Evolutionary conservation across 2,113 vertebrate species (phyloP).

Genomic region (Struthio camelus): DNA sequence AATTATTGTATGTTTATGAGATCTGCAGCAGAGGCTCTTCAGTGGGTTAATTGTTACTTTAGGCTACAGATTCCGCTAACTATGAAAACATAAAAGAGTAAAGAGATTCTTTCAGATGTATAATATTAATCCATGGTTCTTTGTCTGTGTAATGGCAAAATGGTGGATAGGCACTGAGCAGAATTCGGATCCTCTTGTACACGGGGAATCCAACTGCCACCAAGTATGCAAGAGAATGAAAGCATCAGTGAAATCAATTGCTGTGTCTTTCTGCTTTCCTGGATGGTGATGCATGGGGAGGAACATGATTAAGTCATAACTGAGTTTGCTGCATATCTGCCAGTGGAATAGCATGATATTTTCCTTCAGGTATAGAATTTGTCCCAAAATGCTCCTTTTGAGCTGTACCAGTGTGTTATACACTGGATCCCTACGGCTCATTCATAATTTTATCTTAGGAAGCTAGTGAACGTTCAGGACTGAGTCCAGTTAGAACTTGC

Average conservation of each 20-base stretch:
- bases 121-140: not conserved
- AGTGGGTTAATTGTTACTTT: conserved; percentile 44
- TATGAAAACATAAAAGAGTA: not conserved
- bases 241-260: not conserved
- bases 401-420: not conserved
- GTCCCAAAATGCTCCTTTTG: not conserved
- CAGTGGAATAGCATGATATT: not conserved
- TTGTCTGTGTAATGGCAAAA: not conserved
- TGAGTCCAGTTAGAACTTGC: not conserved
- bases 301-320: accelerated
- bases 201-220: not conserved
- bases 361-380: not conserved
- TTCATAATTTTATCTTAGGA: not conserved
- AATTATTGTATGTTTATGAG: not conserved
- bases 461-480: not conserved
- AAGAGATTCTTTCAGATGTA: not conserved
- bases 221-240: not conserved
- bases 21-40: conserved; percentile 20
- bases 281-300: not conserved
- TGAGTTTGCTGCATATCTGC: not conserved
- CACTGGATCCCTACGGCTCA: not conserved
- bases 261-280: not conserved
- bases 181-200: not conserved
- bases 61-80: not conserved
- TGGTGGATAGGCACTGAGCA: not conserved